phyloP scores from a whole-genome alignment of 2,113 vertebrate genomes.

The Apteryx mantelli region DNA sequence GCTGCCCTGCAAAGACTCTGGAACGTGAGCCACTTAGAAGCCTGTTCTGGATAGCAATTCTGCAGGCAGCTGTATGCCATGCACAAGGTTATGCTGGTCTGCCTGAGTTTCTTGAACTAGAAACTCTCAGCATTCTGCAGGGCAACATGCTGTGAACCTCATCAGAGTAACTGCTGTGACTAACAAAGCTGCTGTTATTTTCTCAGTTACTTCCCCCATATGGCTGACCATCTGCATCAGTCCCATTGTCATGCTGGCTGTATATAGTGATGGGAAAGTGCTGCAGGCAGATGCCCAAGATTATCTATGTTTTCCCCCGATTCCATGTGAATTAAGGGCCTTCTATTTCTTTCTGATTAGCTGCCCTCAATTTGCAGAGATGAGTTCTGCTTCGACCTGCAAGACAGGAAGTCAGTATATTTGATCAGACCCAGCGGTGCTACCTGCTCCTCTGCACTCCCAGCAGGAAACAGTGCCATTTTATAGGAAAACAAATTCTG shows the following conservation, averaged over 20 bases:
- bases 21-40: not conserved
- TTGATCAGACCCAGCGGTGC: not conserved
- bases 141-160: too few species aligned
- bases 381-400: not conserved
- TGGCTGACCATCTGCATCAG: not conserved
- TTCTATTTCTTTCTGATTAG: not conserved
- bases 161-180: not conserved
- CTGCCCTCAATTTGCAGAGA: not conserved
- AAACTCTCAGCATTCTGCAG: not conserved
- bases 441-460: not conserved
- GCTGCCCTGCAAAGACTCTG: not conserved
- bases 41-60: not conserved
- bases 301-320: not conserved
- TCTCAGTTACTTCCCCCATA: not conserved
- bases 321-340: not conserved
- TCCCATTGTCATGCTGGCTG: not conserved
- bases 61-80: not conserved
- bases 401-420: not conserved
- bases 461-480: not conserved
- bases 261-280: not conserved
- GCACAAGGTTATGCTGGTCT: not conserved
- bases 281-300: not conserved
- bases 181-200: not conserved
- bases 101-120: not conserved
- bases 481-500: not conserved